Evolutionary conservation across 2,797 vertebrate genomes (phyloP).

Genomic region (Xerus rutilus): DNA sequence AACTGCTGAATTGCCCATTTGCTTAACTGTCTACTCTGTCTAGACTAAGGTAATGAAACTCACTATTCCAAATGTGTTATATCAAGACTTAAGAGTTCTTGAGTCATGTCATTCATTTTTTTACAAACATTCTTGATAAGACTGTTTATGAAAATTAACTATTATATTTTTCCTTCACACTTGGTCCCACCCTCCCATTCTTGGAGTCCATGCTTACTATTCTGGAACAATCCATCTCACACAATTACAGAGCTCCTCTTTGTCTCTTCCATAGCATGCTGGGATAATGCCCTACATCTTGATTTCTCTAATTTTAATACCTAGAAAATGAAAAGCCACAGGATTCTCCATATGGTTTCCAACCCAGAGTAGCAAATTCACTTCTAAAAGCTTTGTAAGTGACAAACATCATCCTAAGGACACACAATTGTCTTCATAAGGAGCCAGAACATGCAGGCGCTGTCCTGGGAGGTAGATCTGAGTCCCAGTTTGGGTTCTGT

Average conservation of each 20-base stretch:
- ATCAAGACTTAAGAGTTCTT: background rate
- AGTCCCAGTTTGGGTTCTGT: background rate
- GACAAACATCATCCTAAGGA: background rate
- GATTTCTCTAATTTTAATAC: background rate
- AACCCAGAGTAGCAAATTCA: background rate
- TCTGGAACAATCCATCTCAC: background rate
- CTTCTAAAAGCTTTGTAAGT: background rate
- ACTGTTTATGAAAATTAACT: background rate
- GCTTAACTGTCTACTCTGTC: background rate
- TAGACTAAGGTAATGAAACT: background rate
- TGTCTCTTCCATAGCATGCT: background rate
- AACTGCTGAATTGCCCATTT: background rate
- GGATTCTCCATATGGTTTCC: background rate
- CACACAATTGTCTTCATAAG: background rate
- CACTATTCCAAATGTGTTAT: background rate
- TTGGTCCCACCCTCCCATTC: background rate
- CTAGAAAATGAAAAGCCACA: background rate
- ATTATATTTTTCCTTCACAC: background rate
- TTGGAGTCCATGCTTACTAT: background rate
- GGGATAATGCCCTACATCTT: background rate
- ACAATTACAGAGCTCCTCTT: background rate
- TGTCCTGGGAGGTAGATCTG: background rate
- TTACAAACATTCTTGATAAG: background rate
- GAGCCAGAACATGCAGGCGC: background rate
- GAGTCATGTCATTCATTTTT: background rate